These are phyloP conservation scores for Petroica traversi DNA, from an alignment of 2,113 vertebrate species.

Conservation along the genomic window DNA sequence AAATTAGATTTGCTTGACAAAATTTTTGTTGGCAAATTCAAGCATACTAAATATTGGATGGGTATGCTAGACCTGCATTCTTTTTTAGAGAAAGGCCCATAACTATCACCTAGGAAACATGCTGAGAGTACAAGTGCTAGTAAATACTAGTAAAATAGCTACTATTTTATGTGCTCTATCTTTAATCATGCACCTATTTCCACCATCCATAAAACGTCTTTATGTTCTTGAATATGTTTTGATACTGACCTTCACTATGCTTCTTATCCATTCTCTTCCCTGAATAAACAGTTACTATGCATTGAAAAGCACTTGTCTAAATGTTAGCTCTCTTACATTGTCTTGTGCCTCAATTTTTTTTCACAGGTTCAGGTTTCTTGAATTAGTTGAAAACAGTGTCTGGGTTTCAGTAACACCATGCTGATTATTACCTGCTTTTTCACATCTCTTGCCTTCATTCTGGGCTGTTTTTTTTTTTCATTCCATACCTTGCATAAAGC, in stretches of 20 bases:
- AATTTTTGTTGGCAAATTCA: not conserved
- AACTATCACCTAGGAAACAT: not conserved
- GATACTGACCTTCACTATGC: not conserved
- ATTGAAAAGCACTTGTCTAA: not conserved
- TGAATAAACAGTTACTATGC: not conserved
- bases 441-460: not conserved
- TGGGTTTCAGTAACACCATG: not conserved
- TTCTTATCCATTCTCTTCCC: not conserved
- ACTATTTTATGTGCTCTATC: not conserved
- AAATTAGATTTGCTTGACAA: not conserved
- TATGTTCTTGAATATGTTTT: not conserved
- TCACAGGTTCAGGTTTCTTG: not conserved
- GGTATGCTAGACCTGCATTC: not conserved
- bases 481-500: not conserved
- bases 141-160: not conserved
- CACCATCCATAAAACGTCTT: not conserved
- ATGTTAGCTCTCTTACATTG: not conserved
- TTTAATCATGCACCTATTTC: not conserved
- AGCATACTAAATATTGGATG: not conserved
- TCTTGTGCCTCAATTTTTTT: not conserved
- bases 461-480: not conserved
- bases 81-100: not conserved
- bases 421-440: not conserved
- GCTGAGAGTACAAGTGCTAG: not conserved
- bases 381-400: not conserved